A percentile compares a stretch with the other conserved stretches of the same genome.
Conservation (phyloP, 1,140 invertebrate species). For the Drosophila santomea region DNA sequence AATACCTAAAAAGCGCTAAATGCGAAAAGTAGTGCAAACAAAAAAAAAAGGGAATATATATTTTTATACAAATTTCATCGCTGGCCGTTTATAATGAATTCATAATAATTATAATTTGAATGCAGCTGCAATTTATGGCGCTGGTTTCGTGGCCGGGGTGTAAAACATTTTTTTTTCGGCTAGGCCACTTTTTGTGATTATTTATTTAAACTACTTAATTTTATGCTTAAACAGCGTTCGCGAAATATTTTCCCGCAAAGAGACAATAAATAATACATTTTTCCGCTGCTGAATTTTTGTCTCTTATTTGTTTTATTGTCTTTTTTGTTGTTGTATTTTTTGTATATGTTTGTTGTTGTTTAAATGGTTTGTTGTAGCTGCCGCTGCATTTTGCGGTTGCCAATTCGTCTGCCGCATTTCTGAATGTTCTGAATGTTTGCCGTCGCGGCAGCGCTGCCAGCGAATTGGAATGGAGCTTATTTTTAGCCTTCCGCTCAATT, state of each 20-base stretch:
- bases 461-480: constrained; percentile 48
- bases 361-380: constrained; percentile 18
- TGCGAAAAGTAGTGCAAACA: constrained; percentile 10
- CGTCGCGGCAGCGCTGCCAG: constrained; percentile 35
- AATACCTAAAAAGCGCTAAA: constrained; percentile 41
- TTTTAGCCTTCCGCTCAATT: constrained; percentile 64
- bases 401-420: constrained; percentile 63
- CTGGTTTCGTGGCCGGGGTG: constrained; percentile 31
- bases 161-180: constrained; percentile 52
- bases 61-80: constrained; percentile 8
- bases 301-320: constrained; percentile 10
- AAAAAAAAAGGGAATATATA: not conserved
- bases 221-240: constrained; percentile 79
- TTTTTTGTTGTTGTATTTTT: constrained; percentile 12
- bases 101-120: constrained; percentile 56
- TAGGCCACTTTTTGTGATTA: constrained; percentile 50
- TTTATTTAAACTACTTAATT: constrained; percentile 83
- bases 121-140: constrained; percentile 59
- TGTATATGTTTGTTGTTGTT: constrained; percentile 12
- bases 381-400: constrained; percentile 49
- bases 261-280: constrained; percentile 64
- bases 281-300: constrained; percentile 35
- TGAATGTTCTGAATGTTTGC: constrained; percentile 72
- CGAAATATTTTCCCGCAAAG: constrained; percentile 48
- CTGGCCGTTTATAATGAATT: constrained; percentile 38